Evolutionary conservation across 1,140 invertebrate genomes (phyloP), one percentile per base, ranked within the genome.

Genomic region (Drosophila micromelanica): DNA sequence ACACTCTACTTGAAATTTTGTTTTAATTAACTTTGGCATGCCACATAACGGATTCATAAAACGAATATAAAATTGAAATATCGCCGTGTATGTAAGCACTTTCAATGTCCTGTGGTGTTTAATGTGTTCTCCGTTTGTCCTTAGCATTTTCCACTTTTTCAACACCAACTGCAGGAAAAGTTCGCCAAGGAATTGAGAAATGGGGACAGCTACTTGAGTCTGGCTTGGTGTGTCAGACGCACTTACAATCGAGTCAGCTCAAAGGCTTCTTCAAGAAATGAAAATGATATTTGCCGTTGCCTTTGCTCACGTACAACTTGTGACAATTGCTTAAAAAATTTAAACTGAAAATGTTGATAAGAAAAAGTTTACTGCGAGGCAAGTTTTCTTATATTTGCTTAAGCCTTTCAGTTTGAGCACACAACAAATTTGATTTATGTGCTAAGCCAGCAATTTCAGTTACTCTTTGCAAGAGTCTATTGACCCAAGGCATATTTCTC

Each of bases 1-100:
- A 17, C n/a, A n/a, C n/a, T 17, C 17, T 17, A 17, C 1, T 2
- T 17, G 17, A 17, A 74, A 60, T 80, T 77, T 69, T 60, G 51
- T 67, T 80, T 85, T 80, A 86, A 85, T 86, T 85, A 74, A 81
- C 64, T 57, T 49, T 62, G 48, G 49, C 46, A 68, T 61, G 43
- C 32, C 54, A 43, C 35, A 65, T 43, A 59, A 12, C 8, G 56
- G 37, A 46, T 64, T 57, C 37, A 49, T 51, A 46, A 42, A 70
- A 52, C 15, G 32, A 67, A 52, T 32, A 67, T 52, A 17, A 68
- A 73, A 56, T 27, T 73, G 64, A 61, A 73, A 68, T 68, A 68
- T 61, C 30, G 68, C 27, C 35, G n/a, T 27, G 20, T 49, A 38
- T 55, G 23, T 59, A 42, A 15, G 20, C 32, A 46, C 17, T 60